phyloP scores from a whole-genome alignment of 1,140 invertebrate genomes.

The Rhagoletis pomonella region DNA sequence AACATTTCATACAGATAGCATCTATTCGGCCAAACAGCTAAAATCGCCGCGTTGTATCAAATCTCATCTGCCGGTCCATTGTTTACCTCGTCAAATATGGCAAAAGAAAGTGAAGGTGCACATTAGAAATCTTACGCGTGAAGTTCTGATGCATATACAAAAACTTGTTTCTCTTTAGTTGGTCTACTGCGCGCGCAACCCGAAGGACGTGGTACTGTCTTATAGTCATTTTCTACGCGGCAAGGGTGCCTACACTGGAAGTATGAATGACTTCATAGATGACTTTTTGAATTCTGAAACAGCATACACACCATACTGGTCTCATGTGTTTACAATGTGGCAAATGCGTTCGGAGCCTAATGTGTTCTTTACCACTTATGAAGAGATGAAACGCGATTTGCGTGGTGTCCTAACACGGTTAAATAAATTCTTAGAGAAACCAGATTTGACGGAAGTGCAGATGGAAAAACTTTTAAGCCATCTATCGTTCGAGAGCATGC shows the following conservation, averaged over 20 bases:
- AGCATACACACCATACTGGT: conserved; percentile 77
- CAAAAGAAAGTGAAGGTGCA: conserved; percentile 75
- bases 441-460: conserved; percentile 74
- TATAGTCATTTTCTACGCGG: conserved; percentile 81
- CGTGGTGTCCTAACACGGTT: conserved; percentile 76
- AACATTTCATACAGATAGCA: not conserved
- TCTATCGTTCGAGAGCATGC: conserved; percentile 78
- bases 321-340: conserved; percentile 77
- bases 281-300: conserved; percentile 77
- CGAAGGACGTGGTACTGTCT: conserved; percentile 85
- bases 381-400: conserved; percentile 81
- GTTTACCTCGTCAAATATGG: conserved; percentile 77
- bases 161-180: conserved; percentile 75
- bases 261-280: conserved; percentile 78
- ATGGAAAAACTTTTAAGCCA: conserved; percentile 76
- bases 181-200: conserved; percentile 84
- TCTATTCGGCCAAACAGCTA: not conserved
- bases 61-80: conserved; percentile 78
- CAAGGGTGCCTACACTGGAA: conserved; percentile 77
- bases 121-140: too few species aligned
- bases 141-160: not conserved
- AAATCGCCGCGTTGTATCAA: conserved; percentile 78
- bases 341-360: conserved; percentile 75
- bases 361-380: conserved; percentile 78
- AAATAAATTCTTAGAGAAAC: conserved; percentile 77